Percentiles rank a stretch among this genome's conserved stretches.
Evolutionary conservation across 2,113 vertebrate genomes (phyloP).

Genomic region (Euleptes europaea): DNA sequence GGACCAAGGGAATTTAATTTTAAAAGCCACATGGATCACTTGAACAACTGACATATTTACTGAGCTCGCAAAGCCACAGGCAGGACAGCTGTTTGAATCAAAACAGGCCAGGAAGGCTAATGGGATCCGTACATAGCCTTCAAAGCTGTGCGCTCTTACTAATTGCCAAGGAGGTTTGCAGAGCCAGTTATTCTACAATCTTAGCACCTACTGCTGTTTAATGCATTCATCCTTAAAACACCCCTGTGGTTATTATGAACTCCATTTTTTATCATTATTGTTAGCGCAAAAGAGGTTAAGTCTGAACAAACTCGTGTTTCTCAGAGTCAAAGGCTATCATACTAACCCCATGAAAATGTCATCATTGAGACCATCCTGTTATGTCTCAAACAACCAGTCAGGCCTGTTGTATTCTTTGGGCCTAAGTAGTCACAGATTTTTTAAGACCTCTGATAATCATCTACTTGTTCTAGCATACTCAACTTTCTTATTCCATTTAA

Average conservation of each 20-base stretch:
- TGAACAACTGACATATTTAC: constrained; percentile 30
- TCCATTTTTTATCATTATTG: neutral
- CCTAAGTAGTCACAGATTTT: neutral
- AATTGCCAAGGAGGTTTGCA: neutral
- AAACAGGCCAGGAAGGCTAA: constrained; percentile 8
- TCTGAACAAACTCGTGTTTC: neutral
- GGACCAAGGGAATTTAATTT: constrained; percentile 36
- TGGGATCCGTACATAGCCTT: neutral
- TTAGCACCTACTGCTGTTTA: constrained; percentile 5
- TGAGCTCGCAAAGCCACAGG: neutral
- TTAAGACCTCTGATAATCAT: neutral
- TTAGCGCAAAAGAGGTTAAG: neutral
- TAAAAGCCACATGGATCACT: constrained; percentile 48
- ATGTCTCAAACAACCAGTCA: neutral
- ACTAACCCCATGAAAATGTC: neutral
- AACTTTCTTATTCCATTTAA: neutral
- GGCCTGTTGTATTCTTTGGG: neutral
- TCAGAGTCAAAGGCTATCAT: neutral
- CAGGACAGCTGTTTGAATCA: constrained; percentile 38
- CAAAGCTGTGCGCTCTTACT: neutral
- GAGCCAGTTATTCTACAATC: neutral
- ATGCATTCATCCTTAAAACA: neutral
- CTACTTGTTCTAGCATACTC: neutral
- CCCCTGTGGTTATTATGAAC: neutral
- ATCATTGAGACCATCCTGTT: neutral